Evolutionary conservation across 2,797 vertebrate genomes (phyloP), one percentile per base, ranked within the genome.

Genomic region (Pristis pectinata): DNA sequence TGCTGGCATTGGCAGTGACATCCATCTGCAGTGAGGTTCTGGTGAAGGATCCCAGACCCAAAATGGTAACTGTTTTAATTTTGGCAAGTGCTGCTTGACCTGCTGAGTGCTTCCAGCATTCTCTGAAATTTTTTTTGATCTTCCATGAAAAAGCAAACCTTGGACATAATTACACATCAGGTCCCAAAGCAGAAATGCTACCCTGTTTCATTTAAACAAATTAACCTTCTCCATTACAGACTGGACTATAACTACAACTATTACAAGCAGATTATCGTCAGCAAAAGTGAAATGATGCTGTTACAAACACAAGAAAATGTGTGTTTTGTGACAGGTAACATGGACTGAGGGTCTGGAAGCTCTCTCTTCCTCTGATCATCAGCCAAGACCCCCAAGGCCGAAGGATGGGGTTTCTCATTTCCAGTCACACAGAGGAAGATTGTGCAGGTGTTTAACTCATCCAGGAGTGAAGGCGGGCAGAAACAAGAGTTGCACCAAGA

Each of bases 381-480:
- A 59, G 91, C 61, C 3, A 44, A 17, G 70, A 1, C 59, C 91
- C 22, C 91, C 67, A 9, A 72, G 41, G 64, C 41, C 17, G 11
- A 10, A 59, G 2, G 7, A 67, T 70, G 22, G 59, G 87, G 67
- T 64, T 24, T 70, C 61, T 70, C 61, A 72, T 72, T 93, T 93
- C 10, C 15, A 72, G 3, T 22, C 37, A 93, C 22, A 93, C 37
- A 67, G 64, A 44, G 11, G 30, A 59, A 89, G 30, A 89, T 89
- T 89, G 37, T 93, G 64, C 64, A 93, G 91, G 24, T 93, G 89
- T 93, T 72, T 70, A 72, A 67, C 7, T 44, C 64, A 70, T 61
- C 41, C 22, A 1, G 37, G 64, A 44, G 56, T 64, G 34, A 22
- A 91, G 15, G 8, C 17, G 15, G 0, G 59, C 49, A 64, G 85